Base-by-base conservation (phyloP, 2,113 vertebrate genomes). In the Tragelaphus strepsiceros region DNA sequence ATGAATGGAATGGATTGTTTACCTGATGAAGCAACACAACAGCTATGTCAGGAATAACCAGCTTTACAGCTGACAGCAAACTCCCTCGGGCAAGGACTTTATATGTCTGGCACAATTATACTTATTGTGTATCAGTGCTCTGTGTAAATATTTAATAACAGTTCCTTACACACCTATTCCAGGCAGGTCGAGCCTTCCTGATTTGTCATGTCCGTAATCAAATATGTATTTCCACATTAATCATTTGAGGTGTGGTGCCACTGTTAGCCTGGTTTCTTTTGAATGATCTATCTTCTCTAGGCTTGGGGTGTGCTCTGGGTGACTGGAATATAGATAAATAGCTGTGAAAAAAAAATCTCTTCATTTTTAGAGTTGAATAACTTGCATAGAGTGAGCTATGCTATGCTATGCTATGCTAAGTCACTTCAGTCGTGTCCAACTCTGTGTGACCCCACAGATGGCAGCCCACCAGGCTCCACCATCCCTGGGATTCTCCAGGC, bases 141-240 rank as follows among this genome's bases (percentile, higher is more conserved):
- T 93, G 8, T 87, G 61, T 96, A 97, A 97, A 98, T 98, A 97
- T 97, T 98, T 98, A 98, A 95, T 97, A 94, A 89, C 88, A 94
- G 88, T 90, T 92, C 97, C 95, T 96, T 92, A 91, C 97, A 98
- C 61, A 91, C 90, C 90, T 97, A 89, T 83, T 96, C 82, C 92
- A 97, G 92, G 88, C 56, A 61, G 61, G 43, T 82, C 46, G 62
- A 59, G 95, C 64, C 95, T 96, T 96, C 80, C 97, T 88, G 51
- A 94, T 32, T 97, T 96, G 90, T 87, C 97, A 95, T 58, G 56
- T 96, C 91, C 22, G 24, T 90, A 92, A 96, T 98, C 97, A 96
- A 91, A 95, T 95, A 95, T 92, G 81, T 78, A 80, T 94, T 95
- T 97, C 26, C 71, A 82, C 92, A 91, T 95, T 97, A 96, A 89